Percentiles rank a stretch among this genome's conserved stretches.
phyloP scores from a whole-genome alignment of 2,888 invertebrate genomes.

The Cantharis rustica region DNA sequence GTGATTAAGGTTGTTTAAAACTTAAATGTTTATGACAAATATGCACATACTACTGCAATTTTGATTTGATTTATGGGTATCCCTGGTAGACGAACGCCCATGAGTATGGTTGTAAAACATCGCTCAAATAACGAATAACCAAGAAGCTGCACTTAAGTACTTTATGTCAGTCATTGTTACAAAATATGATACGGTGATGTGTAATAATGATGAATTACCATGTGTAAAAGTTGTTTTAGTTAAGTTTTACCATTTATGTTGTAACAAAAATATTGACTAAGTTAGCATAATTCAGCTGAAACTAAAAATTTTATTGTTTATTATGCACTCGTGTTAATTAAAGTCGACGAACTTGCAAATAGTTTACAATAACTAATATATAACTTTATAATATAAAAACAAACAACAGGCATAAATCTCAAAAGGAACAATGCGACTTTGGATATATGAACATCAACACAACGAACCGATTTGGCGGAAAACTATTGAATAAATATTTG shows the following conservation, averaged over 20 bases:
- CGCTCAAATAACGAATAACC: slow-evolving; percentile 31
- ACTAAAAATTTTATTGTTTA: neutral
- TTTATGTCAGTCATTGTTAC: slow-evolving; percentile 33
- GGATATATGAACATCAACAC: too few relatives aligned
- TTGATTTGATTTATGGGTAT: slow-evolving; percentile 37
- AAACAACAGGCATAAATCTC: too few relatives aligned
- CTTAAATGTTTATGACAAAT: slow-evolving; percentile 29
- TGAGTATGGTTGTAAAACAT: slow-evolving; percentile 25
- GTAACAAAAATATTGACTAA: neutral
- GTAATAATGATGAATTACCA: slow-evolving; percentile 29
- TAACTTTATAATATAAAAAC: too few relatives aligned
- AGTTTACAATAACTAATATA: neutral
- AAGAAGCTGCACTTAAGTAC: slow-evolving; percentile 34
- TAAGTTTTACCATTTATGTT: neutral
- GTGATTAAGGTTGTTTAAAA: slow-evolving; percentile 25
- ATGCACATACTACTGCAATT: slow-evolving; percentile 34
- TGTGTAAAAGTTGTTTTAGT: neutral
- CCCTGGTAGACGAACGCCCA: slow-evolving; percentile 32
- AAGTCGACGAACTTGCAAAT: neutral
- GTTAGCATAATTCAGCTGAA: neutral
- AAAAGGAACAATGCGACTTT: too few relatives aligned
- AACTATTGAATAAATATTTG: too few relatives aligned
- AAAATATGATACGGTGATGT: slow-evolving; percentile 25
- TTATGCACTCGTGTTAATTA: neutral
- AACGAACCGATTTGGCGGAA: too few relatives aligned